Evolutionary conservation across 2,888 invertebrate genomes (phyloP), one percentile per base, ranked within the genome.

Genomic region (Campaea margaritaria): DNA sequence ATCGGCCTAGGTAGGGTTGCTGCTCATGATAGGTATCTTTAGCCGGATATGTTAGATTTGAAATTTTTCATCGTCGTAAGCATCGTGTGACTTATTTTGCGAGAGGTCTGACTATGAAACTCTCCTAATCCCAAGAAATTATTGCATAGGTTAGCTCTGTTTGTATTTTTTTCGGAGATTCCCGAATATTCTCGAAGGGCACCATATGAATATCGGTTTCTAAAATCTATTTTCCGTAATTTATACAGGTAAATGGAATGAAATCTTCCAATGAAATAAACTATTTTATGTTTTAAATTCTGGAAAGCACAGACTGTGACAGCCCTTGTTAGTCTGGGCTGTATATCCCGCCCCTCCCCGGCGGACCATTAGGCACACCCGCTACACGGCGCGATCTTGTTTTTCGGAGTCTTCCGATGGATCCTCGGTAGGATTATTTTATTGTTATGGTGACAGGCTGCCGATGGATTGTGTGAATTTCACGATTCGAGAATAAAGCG

Each of bases 361-460:
- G 49, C 36, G 54, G 15, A 28, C 49, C 54, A 50, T 60, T 55
- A 51, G 36, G 36, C 45, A 38, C 60, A 60, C 60, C 60, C 54
- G 60, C 36, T 45, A 55, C 54, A 41, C 44, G 43, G 43, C 27
- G 42, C 36, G 55, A 51, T 47, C 60, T 46, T 50, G 60, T 55
- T 60, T 54, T 55, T 50, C 28, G 42, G 28, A 55, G 38, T 47
- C 50, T 51, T 55, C 28, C 28, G 41, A 53, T 16, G 9, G 52
- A 36, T 34, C 57, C 41, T 27, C 45, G 39, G 39, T 39, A 31
- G 43, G 47, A 44, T 52, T 34, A 42, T 55, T 60, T 60, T 51
- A 60, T 50, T 55, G 54, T 41, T 28, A 46, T 42, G 50, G 36
- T 36, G 54, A 50, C 53, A 54, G 50, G 51, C 43, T 41, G 47